Conservation (phyloP, 2,797 vertebrate species). For the Alfaro cultratus region DNA sequence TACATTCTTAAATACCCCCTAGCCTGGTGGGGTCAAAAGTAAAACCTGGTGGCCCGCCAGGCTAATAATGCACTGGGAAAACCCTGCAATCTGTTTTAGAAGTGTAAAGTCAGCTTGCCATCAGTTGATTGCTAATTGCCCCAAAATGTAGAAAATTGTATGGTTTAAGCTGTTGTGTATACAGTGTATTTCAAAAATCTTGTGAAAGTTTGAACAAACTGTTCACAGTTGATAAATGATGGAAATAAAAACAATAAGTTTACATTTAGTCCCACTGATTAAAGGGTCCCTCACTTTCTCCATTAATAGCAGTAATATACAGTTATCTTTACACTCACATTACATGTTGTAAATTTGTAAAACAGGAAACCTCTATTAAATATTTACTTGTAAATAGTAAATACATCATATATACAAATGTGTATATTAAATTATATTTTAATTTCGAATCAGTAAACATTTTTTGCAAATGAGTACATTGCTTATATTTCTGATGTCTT, state of each 20-base stretch:
- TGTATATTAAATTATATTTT: background rate
- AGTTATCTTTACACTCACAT: background rate
- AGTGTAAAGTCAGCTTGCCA: background rate
- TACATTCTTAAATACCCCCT: too few relatives aligned
- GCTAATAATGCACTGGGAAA: too few relatives aligned
- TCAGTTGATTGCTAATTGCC: too few relatives aligned
- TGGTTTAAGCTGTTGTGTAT: too few relatives aligned
- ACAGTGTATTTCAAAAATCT: too few relatives aligned
- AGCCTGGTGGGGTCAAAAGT: too few relatives aligned
- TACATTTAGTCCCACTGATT: background rate
- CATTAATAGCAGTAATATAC: background rate
- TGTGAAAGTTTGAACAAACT: too few relatives aligned
- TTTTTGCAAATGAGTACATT: background rate
- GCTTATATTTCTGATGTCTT: background rate
- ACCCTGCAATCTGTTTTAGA: too few relatives aligned
- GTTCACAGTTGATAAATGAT: background rate
- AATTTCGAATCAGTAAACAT: background rate
- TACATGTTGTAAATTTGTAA: background rate
- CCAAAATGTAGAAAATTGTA: too few relatives aligned
- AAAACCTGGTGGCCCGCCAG: too few relatives aligned
- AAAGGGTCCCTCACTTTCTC: background rate
- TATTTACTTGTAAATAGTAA: background rate
- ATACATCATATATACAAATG: background rate
- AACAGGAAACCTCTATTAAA: background rate
- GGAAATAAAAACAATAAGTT: background rate